Evolutionary conservation across 2,797 vertebrate genomes (phyloP), one percentile per base, ranked within the genome.

Genomic region (Hyperoplus lanceolatus): DNA sequence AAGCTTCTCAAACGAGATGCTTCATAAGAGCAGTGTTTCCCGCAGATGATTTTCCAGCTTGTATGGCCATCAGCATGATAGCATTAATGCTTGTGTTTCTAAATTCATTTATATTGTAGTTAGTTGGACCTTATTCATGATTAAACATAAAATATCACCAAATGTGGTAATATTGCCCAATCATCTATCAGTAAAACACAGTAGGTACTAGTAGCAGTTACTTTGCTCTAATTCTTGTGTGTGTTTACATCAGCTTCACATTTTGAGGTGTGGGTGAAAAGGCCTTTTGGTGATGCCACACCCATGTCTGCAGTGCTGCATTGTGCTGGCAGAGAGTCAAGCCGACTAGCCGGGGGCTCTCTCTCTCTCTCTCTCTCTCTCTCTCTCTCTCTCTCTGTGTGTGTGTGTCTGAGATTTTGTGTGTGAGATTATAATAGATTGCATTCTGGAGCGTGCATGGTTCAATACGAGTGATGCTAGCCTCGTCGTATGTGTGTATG

Each of bases 301-400:
- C 89, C 93, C 89, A 49, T 45, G 69, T 82, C 89, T 89, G 88
- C 86, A 89, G 79, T 90, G 85, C 89, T 89, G 88, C 91, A 91
- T 65, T 70, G 81, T 58, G 80, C 49, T 92, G 92, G 89, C 89
- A 89, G 54, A 71, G 75, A 68, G 66, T 87, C 91, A 90, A 71
- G 42, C 55, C 61, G 41, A 29, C 29, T 29, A 29, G 29, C 29
- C 29, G 80, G 57, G 51, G 54, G 45, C 73, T 68, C 8, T 68
- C 29, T 66, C 21, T 70, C 65, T 51, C n/a, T n/a, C n/a, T n/a
- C n/a, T n/a, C n/a, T n/a, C n/a, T n/a, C n/a, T n/a, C n/a, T n/a
- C n/a, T n/a, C 73, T 68, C 8, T 68, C 29, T 66, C 21, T 68
- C 29, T 66, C 21, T 70, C 65, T 51, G 29, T 29, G 29, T 29